These are phyloP conservation scores for Pheosia tremula DNA, from an alignment of 2,888 invertebrate genomes.

Conservation along the genomic window DNA sequence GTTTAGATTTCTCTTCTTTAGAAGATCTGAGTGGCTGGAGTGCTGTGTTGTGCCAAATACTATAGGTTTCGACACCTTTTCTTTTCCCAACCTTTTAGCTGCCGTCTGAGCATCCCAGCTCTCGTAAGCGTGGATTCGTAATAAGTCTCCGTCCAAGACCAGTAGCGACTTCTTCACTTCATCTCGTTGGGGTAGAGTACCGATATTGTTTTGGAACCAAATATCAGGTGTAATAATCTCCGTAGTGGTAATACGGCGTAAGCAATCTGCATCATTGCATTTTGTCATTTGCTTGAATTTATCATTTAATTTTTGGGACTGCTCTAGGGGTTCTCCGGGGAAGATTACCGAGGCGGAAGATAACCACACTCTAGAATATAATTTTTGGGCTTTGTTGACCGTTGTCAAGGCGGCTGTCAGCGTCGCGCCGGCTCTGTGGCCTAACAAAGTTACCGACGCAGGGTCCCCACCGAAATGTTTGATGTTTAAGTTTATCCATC, in stretches of 20 bases:
- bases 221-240: conserved; percentile 89
- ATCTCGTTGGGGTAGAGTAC: conserved; percentile 86
- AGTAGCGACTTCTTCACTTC: conserved; percentile 90
- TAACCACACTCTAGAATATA: conserved; percentile 92
- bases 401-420: conserved; percentile 90
- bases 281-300: conserved; percentile 84
- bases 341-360: conserved; percentile 90
- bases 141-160: conserved; percentile 88
- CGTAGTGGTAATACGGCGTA: conserved; percentile 79
- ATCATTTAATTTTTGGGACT: conserved; percentile 86
- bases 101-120: conserved; percentile 83
- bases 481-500: conserved; percentile 93
- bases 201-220: conserved; percentile 86
- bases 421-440: conserved; percentile 94
- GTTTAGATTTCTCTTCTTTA: conserved; percentile 85
- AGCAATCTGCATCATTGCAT: conserved; percentile 84
- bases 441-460: conserved; percentile 91
- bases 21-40: conserved; percentile 86
- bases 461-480: conserved; percentile 93
- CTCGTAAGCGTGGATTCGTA: conserved; percentile 87
- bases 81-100: conserved; percentile 68
- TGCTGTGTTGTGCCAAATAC: conserved; percentile 91
- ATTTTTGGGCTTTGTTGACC: conserved; percentile 83
- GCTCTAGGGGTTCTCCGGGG: conserved; percentile 86
- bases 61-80: conserved; percentile 78